phyloP scores from a whole-genome alignment of 30 jellyfish, hydroid and myxozoan species.

The Pseudorhiza aurosa region DNA sequence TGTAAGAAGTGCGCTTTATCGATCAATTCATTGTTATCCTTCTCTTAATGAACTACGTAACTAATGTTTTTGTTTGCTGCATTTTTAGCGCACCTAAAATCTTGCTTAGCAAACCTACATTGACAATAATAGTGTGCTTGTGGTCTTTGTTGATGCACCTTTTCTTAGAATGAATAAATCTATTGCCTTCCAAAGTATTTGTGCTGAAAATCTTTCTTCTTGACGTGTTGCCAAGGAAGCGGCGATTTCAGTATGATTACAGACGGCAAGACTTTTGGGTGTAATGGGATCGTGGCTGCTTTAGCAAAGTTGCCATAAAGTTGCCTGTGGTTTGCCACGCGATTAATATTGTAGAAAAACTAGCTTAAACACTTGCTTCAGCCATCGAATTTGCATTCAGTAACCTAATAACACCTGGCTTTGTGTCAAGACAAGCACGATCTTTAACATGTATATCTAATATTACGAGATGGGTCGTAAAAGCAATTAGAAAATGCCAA shows the following conservation, averaged over 20 bases:
- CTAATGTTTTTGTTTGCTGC: background rate
- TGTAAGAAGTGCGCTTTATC: no score
- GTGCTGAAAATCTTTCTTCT: background rate
- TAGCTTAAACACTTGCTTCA: conserved; percentile 8
- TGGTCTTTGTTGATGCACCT: background rate
- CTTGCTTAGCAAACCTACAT: background rate
- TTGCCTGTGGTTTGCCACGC: conserved; percentile 40
- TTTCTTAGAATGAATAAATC: background rate
- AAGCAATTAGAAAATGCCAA: conserved; percentile 1
- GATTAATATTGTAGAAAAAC: conserved; percentile 5
- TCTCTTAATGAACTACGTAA: no score
- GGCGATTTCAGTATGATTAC: background rate
- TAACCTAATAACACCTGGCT: background rate
- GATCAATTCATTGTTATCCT: no score
- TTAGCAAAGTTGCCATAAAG: background rate
- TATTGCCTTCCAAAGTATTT: background rate
- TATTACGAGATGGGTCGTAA: no score
- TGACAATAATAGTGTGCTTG: background rate
- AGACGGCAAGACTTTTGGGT: background rate
- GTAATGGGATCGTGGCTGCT: background rate
- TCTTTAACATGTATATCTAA: background rate
- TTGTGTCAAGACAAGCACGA: background rate
- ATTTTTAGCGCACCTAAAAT: background rate
- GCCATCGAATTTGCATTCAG: background rate
- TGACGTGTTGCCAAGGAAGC: background rate